Base-by-base conservation (phyloP, 2,797 vertebrate species). In the Lophius americanus region DNA sequence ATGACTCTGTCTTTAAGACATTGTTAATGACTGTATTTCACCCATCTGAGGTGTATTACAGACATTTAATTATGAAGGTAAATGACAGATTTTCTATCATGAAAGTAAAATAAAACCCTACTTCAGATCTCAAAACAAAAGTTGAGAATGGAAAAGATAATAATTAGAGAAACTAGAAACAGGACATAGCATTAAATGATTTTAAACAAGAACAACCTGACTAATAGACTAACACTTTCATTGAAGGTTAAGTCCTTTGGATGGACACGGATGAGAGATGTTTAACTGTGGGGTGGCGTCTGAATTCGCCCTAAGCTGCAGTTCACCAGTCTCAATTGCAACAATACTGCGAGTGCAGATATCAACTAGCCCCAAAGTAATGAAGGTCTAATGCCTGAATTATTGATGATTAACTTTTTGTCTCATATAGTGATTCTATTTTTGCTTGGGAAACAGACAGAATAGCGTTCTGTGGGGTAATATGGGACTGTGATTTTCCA, bases 401-500 rank as follows among this genome's bases (percentile, higher is more conserved):
- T 57, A 0, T 64, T 67, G 54, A 32, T 73, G 39, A 73, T 74
- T 70, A 41, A 32, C 44, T 36, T 59, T 67, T 47, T 70, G 52
- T 72, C n/a, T 9, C 64, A 52, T 56, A 50, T 33, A 37, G 52
- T 13, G 37, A 60, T 66, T 14, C 44, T 51, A 58, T 51, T 23
- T 69, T 68, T 54, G 51, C 12, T 9, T 47, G 37, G 44, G 42
- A 11, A 53, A 47, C 41, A 43, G 13, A 13, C 62, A 14, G 9
- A 63, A 59, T 23, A 2, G 23, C 23, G 23, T 51, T 76, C 23
- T 64, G 48, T 66, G 48, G 63, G n/a, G 43, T 53, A 63, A 67
- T 77, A 75, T 50, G 38, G 33, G 56, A 78, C 69, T 70, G 70
- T 80, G 56, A 78, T 86, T 89, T 86, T 79, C 75, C 83, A 81